These are phyloP conservation scores for Eupithecia insigniata DNA, from an alignment of 2,888 invertebrate genomes.

Conservation along the genomic window DNA sequence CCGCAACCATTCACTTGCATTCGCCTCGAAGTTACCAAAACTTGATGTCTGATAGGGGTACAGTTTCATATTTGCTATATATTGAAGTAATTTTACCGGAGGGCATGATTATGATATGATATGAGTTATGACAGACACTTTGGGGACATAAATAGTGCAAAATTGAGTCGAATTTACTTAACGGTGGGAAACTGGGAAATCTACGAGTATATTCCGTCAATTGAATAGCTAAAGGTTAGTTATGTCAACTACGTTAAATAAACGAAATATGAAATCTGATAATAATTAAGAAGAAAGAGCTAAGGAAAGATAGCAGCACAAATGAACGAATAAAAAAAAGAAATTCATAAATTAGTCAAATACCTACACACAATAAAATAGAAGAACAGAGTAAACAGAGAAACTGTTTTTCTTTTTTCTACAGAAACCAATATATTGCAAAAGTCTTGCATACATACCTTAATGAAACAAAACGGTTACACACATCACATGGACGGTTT, in stretches of 20 bases:
- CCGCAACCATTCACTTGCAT: neutral
- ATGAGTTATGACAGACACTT: conserved; percentile 17
- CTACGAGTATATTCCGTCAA: neutral
- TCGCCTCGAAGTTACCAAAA: neutral
- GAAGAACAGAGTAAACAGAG: neutral
- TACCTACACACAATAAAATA: no score
- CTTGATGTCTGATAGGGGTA: neutral
- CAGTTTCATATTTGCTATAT: conserved; percentile 12
- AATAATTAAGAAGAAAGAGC: neutral
- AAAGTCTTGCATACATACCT: neutral
- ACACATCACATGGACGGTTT: no score
- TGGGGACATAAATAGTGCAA: conserved; percentile 15
- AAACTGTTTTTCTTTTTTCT: no score
- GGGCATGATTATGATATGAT: conserved; percentile 21
- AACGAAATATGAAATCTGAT: neutral
- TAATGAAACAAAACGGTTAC: no score
- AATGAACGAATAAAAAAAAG: neutral
- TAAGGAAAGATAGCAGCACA: no score
- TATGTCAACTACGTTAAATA: neutral
- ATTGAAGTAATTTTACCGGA: conserved; percentile 16
- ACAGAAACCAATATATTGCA: neutral
- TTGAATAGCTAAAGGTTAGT: neutral
- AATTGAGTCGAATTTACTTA: neutral
- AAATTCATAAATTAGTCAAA: no score
- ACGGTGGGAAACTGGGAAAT: conserved; percentile 5